Percentiles rank a stretch among this genome's conserved stretches.
phyloP scores from a whole-genome alignment of 2,797 vertebrate genomes.

The Hemitrygon akajei region DNA sequence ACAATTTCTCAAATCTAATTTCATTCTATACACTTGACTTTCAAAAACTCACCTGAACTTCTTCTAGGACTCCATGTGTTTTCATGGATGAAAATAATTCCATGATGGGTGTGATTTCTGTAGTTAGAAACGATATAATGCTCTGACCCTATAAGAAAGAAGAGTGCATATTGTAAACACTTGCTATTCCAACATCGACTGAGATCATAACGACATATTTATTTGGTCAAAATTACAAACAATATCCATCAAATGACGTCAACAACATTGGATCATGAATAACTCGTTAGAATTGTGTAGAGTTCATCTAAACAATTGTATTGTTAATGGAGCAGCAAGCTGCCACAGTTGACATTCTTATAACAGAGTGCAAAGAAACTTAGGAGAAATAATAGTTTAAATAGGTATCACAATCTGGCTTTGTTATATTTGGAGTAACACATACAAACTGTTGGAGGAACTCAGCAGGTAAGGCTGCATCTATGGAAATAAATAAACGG shows the following conservation, averaged over 20 bases:
- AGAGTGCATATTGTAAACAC: constrained; percentile 29
- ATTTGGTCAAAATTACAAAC: neutral
- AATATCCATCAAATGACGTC: neutral
- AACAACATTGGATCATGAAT: neutral
- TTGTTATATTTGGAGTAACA: too few species aligned
- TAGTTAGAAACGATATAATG: constrained; percentile 85
- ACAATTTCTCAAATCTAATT: neutral
- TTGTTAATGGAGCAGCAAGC: neutral
- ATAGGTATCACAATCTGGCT: neutral
- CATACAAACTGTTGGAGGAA: too few species aligned
- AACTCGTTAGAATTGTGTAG: neutral
- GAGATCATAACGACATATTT: neutral
- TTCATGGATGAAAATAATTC: constrained; percentile 95
- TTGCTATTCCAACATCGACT: neutral
- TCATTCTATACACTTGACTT: neutral
- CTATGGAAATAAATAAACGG: too few species aligned
- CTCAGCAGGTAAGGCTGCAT: too few species aligned
- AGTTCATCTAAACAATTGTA: too few species aligned
- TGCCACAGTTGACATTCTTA: neutral
- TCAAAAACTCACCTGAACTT: constrained; percentile 75
- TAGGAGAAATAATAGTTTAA: neutral
- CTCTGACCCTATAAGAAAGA: constrained; percentile 73
- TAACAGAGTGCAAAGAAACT: neutral
- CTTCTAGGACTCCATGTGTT: constrained; percentile 83
- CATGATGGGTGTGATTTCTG: constrained; percentile 92